Evolutionary conservation across 2,113 vertebrate species (phyloP), one percentile per base, ranked within the genome.

Genomic region (Heloderma charlesbogerti): DNA sequence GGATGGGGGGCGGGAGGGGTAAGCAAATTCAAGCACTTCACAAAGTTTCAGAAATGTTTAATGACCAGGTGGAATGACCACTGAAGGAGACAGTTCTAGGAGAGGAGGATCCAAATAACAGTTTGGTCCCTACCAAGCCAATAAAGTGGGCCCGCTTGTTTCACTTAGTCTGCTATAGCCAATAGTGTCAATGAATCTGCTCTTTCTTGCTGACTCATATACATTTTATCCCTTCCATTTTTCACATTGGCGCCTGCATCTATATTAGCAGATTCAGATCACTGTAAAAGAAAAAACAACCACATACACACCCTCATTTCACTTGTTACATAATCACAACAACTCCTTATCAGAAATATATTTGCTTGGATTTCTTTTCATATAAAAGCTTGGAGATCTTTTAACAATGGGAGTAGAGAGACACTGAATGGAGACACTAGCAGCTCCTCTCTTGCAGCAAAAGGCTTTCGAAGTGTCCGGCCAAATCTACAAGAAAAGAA

Each of bases 401-500:
- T 96, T 95, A 98, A 96, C 94, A 98, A 98, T 93, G 98, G 97
- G 91, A 97, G 98, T 79, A 98, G 98, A 97, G 97, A 97, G 92
- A 93, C 97, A 25, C 95, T 98, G 97, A 99, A 99, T 27, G 98
- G 99, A 96, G 99, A 99, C 77, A 94, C 97, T 66, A 96, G 97
- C 95, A 98, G 96, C 96, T 99, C 98, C 69, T 99, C 99, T 96
- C 98, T 99, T 93, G 98, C 98, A 94, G 98, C 98, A 94, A 99
- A 99, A 98, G 99, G 99, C 67, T 99, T 99, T 95, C 98, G 99
- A 96, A 99, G 99, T 0, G 98, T 99, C 94, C 98, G 98, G 89
- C 99, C 99, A 94, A 99, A 98, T 93, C 97, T 99, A 0, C 98
- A 99, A 95, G 99, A 99, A 91, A 99, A 98, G 96, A 99, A 97